These are phyloP conservation scores for Lasioglossum lativentre DNA, from an alignment of 2,888 invertebrate species.

Conservation along the genomic window DNA sequence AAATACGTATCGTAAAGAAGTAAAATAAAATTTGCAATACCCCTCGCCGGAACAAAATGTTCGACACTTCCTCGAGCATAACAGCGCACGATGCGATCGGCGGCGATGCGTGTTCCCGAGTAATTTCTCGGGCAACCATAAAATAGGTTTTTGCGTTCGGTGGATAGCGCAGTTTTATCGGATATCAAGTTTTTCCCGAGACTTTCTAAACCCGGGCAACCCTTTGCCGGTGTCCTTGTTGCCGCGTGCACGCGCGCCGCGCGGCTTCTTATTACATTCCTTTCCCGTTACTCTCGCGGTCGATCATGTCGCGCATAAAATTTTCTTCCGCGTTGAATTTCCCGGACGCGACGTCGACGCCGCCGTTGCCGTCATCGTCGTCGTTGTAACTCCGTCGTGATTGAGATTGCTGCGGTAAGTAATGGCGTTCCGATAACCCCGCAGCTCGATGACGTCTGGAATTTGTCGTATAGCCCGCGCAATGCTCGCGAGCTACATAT, in stretches of 20 bases:
- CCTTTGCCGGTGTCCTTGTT: neutral
- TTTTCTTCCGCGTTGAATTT: neutral
- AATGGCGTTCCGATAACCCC: constrained; percentile 25
- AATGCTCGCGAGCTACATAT: neutral
- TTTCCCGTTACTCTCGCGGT: constrained; percentile 7
- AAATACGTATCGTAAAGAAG: too few relatives aligned
- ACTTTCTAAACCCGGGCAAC: neutral
- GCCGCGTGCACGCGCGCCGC: neutral
- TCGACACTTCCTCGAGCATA: neutral
- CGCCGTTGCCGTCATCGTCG: neutral
- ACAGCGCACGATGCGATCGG: neutral
- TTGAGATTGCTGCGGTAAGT: constrained; percentile 17
- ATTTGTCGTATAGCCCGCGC: constrained; percentile 2
- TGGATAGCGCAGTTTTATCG: constrained; percentile 11
- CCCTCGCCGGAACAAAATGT: neutral
- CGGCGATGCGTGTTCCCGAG: neutral
- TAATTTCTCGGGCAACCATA: constrained; percentile 6
- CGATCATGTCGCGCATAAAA: constrained; percentile 6
- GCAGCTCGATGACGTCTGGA: constrained; percentile 22
- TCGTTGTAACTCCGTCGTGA: constrained; percentile 3
- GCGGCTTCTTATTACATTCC: constrained; percentile 27
- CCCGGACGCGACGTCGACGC: neutral
- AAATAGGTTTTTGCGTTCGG: neutral
- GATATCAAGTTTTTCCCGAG: neutral
- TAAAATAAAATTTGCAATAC: neutral